Evolutionary conservation across 2,797 vertebrate genomes (phyloP).

Genomic region (Neosilurus hyrtlii): DNA sequence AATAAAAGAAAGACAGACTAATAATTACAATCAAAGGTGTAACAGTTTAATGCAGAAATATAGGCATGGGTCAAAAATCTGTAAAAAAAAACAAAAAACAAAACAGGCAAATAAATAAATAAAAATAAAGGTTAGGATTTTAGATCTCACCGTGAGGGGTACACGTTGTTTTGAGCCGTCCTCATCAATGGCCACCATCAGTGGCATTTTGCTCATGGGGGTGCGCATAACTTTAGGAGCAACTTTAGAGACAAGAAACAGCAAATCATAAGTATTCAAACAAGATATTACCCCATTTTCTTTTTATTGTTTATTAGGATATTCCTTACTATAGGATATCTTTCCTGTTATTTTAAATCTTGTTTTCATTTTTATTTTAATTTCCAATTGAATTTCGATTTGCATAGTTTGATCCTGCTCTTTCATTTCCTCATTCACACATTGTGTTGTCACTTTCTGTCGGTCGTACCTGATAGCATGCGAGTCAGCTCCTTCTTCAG

Average conservation of each 20-base stretch:
- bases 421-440: conserved; percentile 9
- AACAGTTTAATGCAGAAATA: background rate
- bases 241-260: conserved; percentile 6
- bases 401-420: background rate
- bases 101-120: too few species aligned
- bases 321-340: background rate
- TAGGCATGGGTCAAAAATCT: background rate
- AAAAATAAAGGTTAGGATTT: too few species aligned
- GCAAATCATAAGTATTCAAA: background rate
- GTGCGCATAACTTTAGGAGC: conserved; percentile 66
- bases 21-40: background rate
- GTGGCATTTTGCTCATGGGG: conserved; percentile 65
- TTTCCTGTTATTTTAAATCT: background rate
- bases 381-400: background rate
- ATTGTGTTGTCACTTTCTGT: too few species aligned
- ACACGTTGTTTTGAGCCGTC: conserved; percentile 35
- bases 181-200: conserved; percentile 62
- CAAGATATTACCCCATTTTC: background rate
- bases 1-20: background rate
- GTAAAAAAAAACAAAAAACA: background rate
- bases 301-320: background rate
- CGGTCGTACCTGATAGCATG: conserved; percentile 60
- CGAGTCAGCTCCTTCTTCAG: conserved; percentile 71
- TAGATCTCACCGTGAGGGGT: conserved; percentile 59
- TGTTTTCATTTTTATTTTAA: background rate